Base-by-base conservation (phyloP, 2,797 vertebrate genomes). In the Ctenopoma kingsleyae region DNA sequence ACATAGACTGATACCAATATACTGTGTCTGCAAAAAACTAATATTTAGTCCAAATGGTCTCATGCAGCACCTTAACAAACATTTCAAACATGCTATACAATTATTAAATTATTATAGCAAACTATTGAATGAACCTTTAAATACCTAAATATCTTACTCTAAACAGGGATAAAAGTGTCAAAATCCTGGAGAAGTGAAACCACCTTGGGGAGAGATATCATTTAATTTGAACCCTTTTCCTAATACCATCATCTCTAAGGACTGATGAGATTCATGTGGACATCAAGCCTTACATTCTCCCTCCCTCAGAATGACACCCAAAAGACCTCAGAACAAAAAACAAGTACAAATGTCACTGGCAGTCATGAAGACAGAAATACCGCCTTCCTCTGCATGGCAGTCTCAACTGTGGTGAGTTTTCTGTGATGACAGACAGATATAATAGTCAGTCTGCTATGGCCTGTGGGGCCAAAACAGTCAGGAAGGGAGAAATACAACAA, bases 181-280 rank as follows among this genome's bases (percentile, higher is more conserved):
- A 61, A 78, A 61, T 35, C 65, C 32, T 19, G 48, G 48, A 74
- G 70, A 53, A 35, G n/a, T 59, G 55, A 62, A 47, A 68, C 48
- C 71, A 76, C 74, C 72, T 62, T 55, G 16, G n/a, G 70, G 47
- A 12, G 25, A 48, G 22, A 30, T 4, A 35, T 65, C 63, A 66
- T 57, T 77, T 52, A 74, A 12, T 69, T 63, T 71, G 35, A 59
- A 75, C 49, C 47, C 53, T 59, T 27, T 71, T 59, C 9, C 22
- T 55, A 10, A 25, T 12, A 49, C 43, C 52, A 65, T 41, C 57
- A 67, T 44, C 52, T 47, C 57, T 67, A 66, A 62, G 65, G 41
- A 5, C 62, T 80, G 80, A 87, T 53, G 61, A 85, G 55, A 87
- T 86, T 76, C 47, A 71, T 79, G 50, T 74, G 59, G 81, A 90